Evolutionary conservation across 2,113 vertebrate species (phyloP).

Genomic region (Phocoena sinus): DNA sequence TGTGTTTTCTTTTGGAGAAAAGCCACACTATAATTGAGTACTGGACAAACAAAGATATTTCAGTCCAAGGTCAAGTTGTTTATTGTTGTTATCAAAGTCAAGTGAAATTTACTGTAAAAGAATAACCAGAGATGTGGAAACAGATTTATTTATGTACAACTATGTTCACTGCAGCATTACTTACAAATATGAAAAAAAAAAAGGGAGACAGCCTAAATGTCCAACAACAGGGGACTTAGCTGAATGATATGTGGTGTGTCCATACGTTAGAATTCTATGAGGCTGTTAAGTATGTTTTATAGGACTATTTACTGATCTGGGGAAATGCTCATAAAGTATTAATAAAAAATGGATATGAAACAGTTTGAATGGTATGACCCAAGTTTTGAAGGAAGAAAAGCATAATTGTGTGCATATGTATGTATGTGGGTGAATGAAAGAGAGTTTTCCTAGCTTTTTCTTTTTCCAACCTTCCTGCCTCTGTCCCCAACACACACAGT

Average conservation of each 20-base stretch:
- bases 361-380: neutral
- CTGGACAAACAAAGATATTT: constrained; percentile 36
- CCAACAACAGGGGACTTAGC: neutral
- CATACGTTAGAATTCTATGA: neutral
- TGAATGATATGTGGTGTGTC: neutral
- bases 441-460: neutral
- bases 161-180: constrained; percentile 8
- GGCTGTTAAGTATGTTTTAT: neutral
- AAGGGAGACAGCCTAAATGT: neutral
- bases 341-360: neutral
- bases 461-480: neutral
- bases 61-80: constrained; percentile 22
- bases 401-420: neutral
- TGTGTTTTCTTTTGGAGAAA: constrained; percentile 37
- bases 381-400: constrained; percentile 17
- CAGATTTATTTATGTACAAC: constrained; percentile 31
- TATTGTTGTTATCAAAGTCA: constrained; percentile 31
- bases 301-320: neutral
- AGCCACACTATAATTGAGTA: constrained; percentile 41
- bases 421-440: neutral
- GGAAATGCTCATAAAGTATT: neutral
- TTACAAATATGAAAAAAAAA: neutral
- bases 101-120: constrained; percentile 36
- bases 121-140: neutral
- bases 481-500: neutral